Evolutionary conservation across 2,888 invertebrate species (phyloP), one percentile per base, ranked within the genome.

Genomic region (Drosophila macrothrix): DNA sequence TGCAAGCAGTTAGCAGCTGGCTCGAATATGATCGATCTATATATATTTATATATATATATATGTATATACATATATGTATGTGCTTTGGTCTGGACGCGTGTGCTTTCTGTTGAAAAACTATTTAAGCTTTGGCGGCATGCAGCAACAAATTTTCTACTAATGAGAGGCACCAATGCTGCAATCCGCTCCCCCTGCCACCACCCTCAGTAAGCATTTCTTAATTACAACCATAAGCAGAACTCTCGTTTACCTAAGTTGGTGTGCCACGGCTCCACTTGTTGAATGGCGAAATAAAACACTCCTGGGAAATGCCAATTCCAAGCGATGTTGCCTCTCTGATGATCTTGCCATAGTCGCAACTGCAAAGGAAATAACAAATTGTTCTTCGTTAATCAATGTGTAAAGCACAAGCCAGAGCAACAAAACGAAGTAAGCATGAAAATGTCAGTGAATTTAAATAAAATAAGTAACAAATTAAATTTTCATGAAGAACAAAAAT

Each of bases 131-230:
- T 52, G 76, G 60, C 77, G 67, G 84, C 78, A 74, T 78, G 73
- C 79, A 14, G 62, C 71, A 88, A 73, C 86, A 86, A 88, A 86
- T 88, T 88, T 84, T 86, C 82, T 79, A 81, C 88, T 87, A 86
- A 87, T 88, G 78, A 86, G 84, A 53, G 72, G 67, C 75, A 77
- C 73, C 70, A 78, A 78, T 80, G 77, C 73, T 75, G 77, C 70
- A 67, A 5, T 29, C 5, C 9, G 4, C 4, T 54, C 50, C 35
- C n/a, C 41, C 25, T 39, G 16, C 29, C 53, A 39, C 53, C 41
- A 33, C 43, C 7, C 29, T 10, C 39, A 12, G 12, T 33, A n/a
- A n/a, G 49, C 10, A 50, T 46, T 55, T 49, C 59, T 73, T 84
- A 84, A 84, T 84, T 83, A 83, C 77, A 79, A 33, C 84, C 84